phyloP scores from a whole-genome alignment of 2,888 invertebrate species.

The Thereva unica region DNA sequence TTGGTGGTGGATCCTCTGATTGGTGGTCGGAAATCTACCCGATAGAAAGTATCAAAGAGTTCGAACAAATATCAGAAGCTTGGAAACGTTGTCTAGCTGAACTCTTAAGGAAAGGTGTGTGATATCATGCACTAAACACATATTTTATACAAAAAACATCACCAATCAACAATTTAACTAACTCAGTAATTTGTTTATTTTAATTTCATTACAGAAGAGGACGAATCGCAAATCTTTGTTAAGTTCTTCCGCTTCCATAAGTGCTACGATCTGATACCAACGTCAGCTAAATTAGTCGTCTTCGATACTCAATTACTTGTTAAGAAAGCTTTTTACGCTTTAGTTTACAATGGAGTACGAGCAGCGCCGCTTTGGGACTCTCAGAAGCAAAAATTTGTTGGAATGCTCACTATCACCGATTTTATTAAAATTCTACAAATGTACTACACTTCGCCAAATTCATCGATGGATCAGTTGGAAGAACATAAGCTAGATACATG shows the following conservation, averaged over 20 bases:
- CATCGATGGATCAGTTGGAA: conserved; percentile 94
- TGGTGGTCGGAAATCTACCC: conserved; percentile 67
- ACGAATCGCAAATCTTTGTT: conserved; percentile 95
- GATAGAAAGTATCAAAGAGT: conserved; percentile 84
- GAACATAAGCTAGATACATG: conserved; percentile 96
- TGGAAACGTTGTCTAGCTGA: conserved; percentile 78
- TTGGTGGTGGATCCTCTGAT: conserved; percentile 60
- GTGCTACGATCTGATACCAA: conserved; percentile 99
- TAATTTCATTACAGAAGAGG: conserved; percentile 75
- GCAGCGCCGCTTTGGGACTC: conserved; percentile 99
- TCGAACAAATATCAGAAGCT: conserved; percentile 76
- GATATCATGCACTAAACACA: background rate
- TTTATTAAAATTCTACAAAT: conserved; percentile 98
- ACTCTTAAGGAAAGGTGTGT: conserved; percentile 67
- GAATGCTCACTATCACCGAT: conserved; percentile 99
- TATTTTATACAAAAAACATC: background rate
- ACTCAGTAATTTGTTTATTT: background rate
- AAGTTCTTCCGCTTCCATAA: conserved; percentile 99
- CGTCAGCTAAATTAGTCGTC: conserved; percentile 97
- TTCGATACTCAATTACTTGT: conserved; percentile 98
- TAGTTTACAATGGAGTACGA: conserved; percentile 97
- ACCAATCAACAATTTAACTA: background rate
- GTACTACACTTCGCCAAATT: conserved; percentile 93
- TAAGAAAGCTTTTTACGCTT: conserved; percentile 98
- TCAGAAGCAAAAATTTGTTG: conserved; percentile 87